Conservation (phyloP, 2,797 vertebrate species). For the Valencia hispanica region DNA sequence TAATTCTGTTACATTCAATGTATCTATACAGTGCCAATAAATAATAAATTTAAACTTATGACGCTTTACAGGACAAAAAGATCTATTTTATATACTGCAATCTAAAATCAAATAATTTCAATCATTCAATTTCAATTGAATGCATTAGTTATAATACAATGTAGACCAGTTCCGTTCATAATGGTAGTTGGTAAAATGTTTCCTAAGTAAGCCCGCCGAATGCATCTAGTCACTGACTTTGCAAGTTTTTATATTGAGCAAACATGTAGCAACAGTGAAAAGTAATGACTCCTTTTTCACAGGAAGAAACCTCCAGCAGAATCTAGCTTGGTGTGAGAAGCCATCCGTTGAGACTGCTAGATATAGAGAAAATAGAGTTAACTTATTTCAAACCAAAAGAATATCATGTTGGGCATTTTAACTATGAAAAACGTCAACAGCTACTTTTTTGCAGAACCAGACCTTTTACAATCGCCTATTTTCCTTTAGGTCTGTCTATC, state of each 20-base stretch:
- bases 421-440: neutral
- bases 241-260: neutral
- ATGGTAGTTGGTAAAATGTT: neutral
- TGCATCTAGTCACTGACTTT: neutral
- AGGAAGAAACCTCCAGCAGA: neutral
- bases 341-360: neutral
- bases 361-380: neutral
- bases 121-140: neutral
- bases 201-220: neutral
- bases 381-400: neutral
- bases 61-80: neutral
- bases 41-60: neutral
- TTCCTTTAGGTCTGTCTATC: neutral
- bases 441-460: neutral
- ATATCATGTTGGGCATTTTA: neutral
- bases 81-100: neutral
- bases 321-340: neutral
- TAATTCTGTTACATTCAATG: neutral
- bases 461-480: neutral
- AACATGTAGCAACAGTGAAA: neutral
- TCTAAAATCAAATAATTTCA: neutral
- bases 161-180: neutral
- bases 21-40: neutral
- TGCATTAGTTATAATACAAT: neutral
- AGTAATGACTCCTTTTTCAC: neutral